These are phyloP conservation scores for Noctilio leporinus DNA, from an alignment of 2,113 vertebrate genomes.

Conservation along the genomic window DNA sequence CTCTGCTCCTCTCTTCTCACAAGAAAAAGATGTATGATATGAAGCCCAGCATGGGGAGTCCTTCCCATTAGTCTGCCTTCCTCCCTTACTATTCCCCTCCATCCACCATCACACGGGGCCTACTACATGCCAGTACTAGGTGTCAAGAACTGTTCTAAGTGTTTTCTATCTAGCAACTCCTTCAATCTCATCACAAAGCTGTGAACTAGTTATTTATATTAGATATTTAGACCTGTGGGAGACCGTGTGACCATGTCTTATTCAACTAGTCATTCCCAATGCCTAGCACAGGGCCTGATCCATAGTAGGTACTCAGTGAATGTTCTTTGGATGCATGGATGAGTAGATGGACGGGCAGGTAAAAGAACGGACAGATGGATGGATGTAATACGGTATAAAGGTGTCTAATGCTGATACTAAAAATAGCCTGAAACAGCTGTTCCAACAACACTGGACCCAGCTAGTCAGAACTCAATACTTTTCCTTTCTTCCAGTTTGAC, in stretches of 20 bases:
- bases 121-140: background rate
- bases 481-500: background rate
- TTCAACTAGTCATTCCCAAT: background rate
- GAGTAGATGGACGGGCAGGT: background rate
- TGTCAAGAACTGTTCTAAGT: background rate
- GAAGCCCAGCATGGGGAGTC: background rate
- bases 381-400: background rate
- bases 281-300: background rate
- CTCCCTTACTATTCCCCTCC: background rate
- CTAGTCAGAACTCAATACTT: background rate
- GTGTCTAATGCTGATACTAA: background rate
- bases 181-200: background rate
- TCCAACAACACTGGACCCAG: background rate
- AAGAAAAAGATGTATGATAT: background rate
- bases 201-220: background rate
- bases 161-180: background rate
- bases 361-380: too few relatives aligned
- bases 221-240: background rate
- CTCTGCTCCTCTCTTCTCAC: background rate
- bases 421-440: background rate
- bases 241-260: background rate
- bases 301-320: background rate
- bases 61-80: background rate
- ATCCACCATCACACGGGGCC: background rate
- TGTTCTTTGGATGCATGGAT: background rate